Evolutionary conservation across 2,113 vertebrate species (phyloP).

Genomic region (Propithecus coquereli): DNA sequence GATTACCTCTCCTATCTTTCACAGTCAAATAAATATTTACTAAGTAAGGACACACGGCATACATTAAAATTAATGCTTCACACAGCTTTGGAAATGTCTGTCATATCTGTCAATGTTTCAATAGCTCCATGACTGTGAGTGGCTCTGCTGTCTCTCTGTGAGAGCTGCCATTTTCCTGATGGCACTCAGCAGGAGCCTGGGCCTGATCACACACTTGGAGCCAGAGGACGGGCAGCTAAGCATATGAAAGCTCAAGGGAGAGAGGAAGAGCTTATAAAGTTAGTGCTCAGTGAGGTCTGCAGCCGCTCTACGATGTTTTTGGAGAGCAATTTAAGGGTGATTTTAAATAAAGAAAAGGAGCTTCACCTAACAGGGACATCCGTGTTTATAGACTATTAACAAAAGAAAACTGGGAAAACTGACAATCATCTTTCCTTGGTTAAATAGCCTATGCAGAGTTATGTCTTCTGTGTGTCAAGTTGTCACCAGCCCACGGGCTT

Average conservation of each 20-base stretch:
- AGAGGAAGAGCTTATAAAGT: slow-evolving; percentile 35
- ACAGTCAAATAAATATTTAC: slow-evolving; percentile 80
- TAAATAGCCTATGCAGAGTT: slow-evolving; percentile 57
- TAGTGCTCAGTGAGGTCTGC: slow-evolving; percentile 36
- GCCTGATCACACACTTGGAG: slow-evolving; percentile 65
- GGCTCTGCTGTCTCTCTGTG: slow-evolving; percentile 66
- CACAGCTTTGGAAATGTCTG: slow-evolving; percentile 74
- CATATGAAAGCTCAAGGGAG: slow-evolving; percentile 61
- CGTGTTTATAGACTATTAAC: slow-evolving; percentile 56
- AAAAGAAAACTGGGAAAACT: slow-evolving; percentile 46
- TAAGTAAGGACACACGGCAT: slow-evolving; percentile 77
- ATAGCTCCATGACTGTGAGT: slow-evolving; percentile 65
- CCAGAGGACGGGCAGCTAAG: slow-evolving; percentile 41
- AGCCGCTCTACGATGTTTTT: slow-evolving; percentile 8
- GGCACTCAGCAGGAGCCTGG: slow-evolving; percentile 50
- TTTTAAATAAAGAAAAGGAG: slow-evolving; percentile 56
- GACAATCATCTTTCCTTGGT: slow-evolving; percentile 43
- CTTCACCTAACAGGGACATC: slow-evolving; percentile 19
- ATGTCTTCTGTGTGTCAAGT: slow-evolving; percentile 53
- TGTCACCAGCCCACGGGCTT: slow-evolving; percentile 58
- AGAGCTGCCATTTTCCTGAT: slow-evolving; percentile 75
- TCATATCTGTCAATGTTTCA: slow-evolving; percentile 78
- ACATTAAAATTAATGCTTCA: slow-evolving; percentile 79
- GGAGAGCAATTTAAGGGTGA: slow-evolving; percentile 55
- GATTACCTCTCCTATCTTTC: slow-evolving; percentile 67